Evolutionary conservation across 2,888 invertebrate genomes (phyloP).

Genomic region (Torymus aiolomorphi): DNA sequence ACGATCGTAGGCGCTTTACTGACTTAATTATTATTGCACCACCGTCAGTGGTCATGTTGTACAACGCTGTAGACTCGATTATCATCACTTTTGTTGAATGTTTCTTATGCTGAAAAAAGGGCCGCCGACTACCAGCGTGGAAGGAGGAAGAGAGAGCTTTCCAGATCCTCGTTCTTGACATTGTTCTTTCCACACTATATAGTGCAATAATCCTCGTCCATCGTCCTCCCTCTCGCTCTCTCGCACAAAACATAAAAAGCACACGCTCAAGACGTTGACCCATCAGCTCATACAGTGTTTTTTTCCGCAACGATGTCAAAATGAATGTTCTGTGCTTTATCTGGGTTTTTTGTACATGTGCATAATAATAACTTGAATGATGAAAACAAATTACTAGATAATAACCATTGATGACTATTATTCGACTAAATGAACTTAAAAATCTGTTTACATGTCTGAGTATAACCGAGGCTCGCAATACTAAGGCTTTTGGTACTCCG

Average conservation of each 20-base stretch:
- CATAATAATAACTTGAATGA: neutral
- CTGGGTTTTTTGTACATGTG: slow-evolving; percentile 19
- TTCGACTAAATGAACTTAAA: slow-evolving; percentile 54
- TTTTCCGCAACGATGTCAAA: slow-evolving; percentile 19
- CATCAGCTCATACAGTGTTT: slow-evolving; percentile 1
- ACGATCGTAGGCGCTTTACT: no score
- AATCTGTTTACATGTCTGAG: slow-evolving; percentile 62
- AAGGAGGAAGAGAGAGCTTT: neutral
- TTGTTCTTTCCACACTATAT: no score
- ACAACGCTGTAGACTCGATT: slow-evolving; percentile 13
- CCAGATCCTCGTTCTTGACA: no score
- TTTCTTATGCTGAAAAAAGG: neutral
- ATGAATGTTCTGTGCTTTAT: slow-evolving; percentile 44
- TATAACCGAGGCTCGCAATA: slow-evolving; percentile 57
- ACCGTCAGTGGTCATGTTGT: no score
- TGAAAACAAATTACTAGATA: no score
- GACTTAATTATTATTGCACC: no score
- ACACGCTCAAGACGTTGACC: no score
- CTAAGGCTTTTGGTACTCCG: slow-evolving; percentile 56
- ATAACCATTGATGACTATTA: neutral
- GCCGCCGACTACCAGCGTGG: neutral
- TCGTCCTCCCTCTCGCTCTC: neutral
- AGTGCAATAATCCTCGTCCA: slow-evolving; percentile 1
- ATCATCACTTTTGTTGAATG: slow-evolving; percentile 16
- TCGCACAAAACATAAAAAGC: no score